Evolutionary conservation across 2,797 vertebrate species (phyloP).

Genomic region (Phataginus tetradactyla): DNA sequence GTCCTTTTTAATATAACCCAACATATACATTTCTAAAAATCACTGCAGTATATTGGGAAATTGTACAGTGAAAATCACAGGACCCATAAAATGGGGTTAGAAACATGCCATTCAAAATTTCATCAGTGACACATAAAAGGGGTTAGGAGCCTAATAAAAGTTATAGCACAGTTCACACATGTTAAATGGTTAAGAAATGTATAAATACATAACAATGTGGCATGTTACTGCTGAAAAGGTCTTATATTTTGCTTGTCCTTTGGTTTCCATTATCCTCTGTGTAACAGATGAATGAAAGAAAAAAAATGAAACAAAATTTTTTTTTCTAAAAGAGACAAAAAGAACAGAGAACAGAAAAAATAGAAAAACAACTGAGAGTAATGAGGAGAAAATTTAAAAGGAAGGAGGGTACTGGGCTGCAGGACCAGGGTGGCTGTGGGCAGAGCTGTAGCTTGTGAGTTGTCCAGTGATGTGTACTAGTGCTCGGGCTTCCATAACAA

Average conservation of each 20-base stretch:
- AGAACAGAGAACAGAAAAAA: neutral
- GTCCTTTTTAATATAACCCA: neutral
- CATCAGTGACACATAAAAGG: neutral
- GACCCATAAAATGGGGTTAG: neutral
- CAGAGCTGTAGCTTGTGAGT: neutral
- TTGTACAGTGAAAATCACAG: neutral
- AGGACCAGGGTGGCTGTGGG: no score
- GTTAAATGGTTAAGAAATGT: neutral
- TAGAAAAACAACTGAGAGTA: neutral
- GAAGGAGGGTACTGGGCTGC: no score
- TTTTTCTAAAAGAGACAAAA: neutral
- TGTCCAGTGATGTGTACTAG: neutral
- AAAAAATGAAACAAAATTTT: neutral
- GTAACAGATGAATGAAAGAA: neutral
- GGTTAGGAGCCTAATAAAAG: neutral
- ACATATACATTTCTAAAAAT: neutral
- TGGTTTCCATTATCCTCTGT: neutral
- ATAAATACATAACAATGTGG: neutral
- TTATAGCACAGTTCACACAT: neutral
- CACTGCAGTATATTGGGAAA: neutral
- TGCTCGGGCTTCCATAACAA: neutral
- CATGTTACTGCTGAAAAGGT: neutral
- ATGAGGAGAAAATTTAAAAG: neutral
- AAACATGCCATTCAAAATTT: neutral
- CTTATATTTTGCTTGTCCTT: neutral